Percentiles rank a stretch among this genome's conserved stretches.
phyloP scores from a whole-genome alignment of 2,888 invertebrate species.

The Bembecia ichneumoniformis region DNA sequence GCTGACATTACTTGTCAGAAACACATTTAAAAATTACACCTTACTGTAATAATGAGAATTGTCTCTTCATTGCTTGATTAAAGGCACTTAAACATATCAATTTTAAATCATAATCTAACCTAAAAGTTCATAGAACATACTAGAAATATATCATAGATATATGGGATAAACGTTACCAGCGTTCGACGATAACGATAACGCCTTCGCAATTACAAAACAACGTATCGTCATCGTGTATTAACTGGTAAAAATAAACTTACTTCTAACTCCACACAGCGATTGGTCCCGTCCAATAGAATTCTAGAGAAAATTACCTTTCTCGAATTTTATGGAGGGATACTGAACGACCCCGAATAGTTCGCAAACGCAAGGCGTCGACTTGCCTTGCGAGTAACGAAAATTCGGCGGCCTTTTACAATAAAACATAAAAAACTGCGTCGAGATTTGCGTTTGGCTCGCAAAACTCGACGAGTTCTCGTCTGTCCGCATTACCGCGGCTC shows the following conservation, averaged over 20 bases:
- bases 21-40: background rate
- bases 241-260: slow-evolving; percentile 59
- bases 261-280: slow-evolving; percentile 42
- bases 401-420: slow-evolving; percentile 33
- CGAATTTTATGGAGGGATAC: slow-evolving; percentile 62
- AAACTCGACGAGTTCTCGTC: slow-evolving; percentile 46
- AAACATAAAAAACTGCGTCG: slow-evolving; percentile 27
- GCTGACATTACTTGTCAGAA: background rate
- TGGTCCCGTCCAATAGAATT: slow-evolving; percentile 59
- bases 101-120: slow-evolving; percentile 47
- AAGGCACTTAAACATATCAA: background rate
- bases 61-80: background rate
- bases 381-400: slow-evolving; percentile 26
- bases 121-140: slow-evolving; percentile 96
- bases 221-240: slow-evolving; percentile 36
- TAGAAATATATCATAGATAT: slow-evolving; percentile 98
- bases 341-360: slow-evolving; percentile 39
- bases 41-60: background rate
- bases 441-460: slow-evolving; percentile 40
- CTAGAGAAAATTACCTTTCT: slow-evolving; percentile 72
- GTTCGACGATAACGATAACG: slow-evolving; percentile 44
- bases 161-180: slow-evolving; percentile 91
- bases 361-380: slow-evolving; percentile 23
- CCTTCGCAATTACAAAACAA: slow-evolving; percentile 15
- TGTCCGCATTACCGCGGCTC: slow-evolving; percentile 68